A percentile compares a stretch with the other conserved stretches of the same genome.
Evolutionary conservation across 2,888 invertebrate species (phyloP).

Genomic region (Acholoe squamosa): DNA sequence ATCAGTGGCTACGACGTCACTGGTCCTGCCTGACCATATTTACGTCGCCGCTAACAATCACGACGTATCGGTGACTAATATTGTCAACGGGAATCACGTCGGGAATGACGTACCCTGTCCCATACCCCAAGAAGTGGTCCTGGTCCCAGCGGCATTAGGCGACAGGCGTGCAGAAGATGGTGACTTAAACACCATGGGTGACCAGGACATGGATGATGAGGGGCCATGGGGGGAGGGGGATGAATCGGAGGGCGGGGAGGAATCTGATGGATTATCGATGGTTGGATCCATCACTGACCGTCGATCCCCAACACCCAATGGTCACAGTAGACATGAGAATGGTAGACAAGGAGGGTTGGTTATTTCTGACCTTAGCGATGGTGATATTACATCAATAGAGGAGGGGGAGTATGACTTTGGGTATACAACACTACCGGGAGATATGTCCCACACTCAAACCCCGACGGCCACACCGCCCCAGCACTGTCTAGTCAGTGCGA

Average conservation of each 20-base stretch:
- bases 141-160: not conserved
- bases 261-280: not conserved
- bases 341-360: not conserved
- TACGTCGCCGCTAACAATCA: too few species aligned
- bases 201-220: constrained; percentile 25
- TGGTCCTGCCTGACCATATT: too few species aligned
- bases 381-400: constrained; percentile 1
- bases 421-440: not conserved
- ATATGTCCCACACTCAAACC: not conserved
- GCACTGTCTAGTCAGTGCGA: constrained; percentile 9
- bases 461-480: not conserved
- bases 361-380: constrained; percentile 39
- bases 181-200: not conserved
- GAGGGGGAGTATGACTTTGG: constrained; percentile 48
- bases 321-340: not conserved
- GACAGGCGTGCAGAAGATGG: not conserved
- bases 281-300: not conserved
- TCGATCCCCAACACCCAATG: not conserved
- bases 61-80: too few species aligned
- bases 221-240: not conserved
- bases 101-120: too few species aligned
- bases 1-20: too few species aligned
- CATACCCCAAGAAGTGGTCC: too few species aligned
- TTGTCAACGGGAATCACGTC: too few species aligned
- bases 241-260: not conserved